Base-by-base conservation (phyloP, 2,888 invertebrate genomes). In the Erebia palarica region DNA sequence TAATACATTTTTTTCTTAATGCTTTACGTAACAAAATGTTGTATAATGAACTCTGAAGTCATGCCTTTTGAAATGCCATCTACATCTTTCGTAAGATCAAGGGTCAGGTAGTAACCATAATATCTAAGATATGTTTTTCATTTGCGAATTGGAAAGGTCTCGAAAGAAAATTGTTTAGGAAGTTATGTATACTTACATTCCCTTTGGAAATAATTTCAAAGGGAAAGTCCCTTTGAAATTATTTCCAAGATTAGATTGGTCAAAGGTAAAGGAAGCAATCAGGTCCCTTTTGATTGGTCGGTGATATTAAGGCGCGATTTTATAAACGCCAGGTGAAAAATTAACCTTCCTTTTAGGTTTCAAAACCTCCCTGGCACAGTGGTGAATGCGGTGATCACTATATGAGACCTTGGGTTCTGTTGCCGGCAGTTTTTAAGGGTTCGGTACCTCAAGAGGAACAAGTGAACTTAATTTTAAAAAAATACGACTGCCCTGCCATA, bases 61-160 rank as follows among this genome's bases (percentile, higher is more conserved):
- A 61, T 18, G 18, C 13, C 63, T 63, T 21, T 63, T 49, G 63
- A 14, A 63, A 63, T 21, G 49, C 27, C 63, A 49, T 63, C 16
- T 61, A 44, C 44, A 44, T 47, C 61, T 63, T 63, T 47, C 14
- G 11, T 49, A 49, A 61, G 14, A 47, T 47, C 61, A 61, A 61
- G 61, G 61, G 61, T 61, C 61, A 18, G 27, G 36, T 47, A 57
- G 11, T 13, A 21, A 47, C 3, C 47, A 13, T 47, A 16, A 18
- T 44, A 61, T 44, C 61, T 13, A 61, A 47, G 21, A 47, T 61
- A 61, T 47, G 14, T 61, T 47, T 61, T 47, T 61, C 47, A 61
- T 61, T 61, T 47, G 47, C 16, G 13, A 44, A 61, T 44, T 7
- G 47, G 13, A 61, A 61, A 47, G 47, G 47, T 18, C 61, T 16